Percentiles rank a stretch among this genome's conserved stretches.
Evolutionary conservation across 2,797 vertebrate genomes (phyloP).

Genomic region (Rhinophrynus dorsalis): DNA sequence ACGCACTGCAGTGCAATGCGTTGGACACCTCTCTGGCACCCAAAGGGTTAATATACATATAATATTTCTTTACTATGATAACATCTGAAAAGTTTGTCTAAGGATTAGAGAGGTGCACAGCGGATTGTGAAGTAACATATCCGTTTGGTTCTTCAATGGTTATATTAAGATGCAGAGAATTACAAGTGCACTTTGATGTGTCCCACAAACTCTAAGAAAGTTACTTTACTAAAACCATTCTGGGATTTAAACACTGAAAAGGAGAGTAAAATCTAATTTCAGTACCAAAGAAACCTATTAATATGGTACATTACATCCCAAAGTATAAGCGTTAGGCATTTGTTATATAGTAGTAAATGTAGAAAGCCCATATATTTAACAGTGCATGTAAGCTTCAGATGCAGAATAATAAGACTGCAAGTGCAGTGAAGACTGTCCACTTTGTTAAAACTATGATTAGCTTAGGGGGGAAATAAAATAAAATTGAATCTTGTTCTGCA

Average conservation of each 20-base stretch:
- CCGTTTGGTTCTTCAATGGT: too few relatives aligned
- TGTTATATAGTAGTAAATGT: constrained; percentile 26
- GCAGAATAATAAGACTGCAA: too few relatives aligned
- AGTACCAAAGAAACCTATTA: background rate
- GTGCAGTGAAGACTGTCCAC: background rate
- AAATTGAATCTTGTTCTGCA: background rate
- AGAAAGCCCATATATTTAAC: background rate
- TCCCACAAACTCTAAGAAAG: too few relatives aligned
- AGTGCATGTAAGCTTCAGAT: background rate
- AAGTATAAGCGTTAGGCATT: background rate
- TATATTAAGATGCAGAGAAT: too few relatives aligned
- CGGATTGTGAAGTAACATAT: too few relatives aligned
- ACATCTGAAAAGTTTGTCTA: too few relatives aligned
- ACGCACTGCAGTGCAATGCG: too few relatives aligned
- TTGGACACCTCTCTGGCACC: too few relatives aligned
- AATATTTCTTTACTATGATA: too few relatives aligned
- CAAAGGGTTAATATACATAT: too few relatives aligned
- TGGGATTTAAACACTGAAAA: background rate
- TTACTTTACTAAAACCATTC: background rate
- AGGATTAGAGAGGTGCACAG: too few relatives aligned
- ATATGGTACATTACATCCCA: constrained; percentile 13
- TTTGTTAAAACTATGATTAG: background rate
- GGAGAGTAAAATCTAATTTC: background rate
- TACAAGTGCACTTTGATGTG: too few relatives aligned
- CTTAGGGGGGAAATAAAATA: background rate